Base-by-base conservation (phyloP, 2,888 invertebrate species). In the Zygogramma bicolorata region DNA sequence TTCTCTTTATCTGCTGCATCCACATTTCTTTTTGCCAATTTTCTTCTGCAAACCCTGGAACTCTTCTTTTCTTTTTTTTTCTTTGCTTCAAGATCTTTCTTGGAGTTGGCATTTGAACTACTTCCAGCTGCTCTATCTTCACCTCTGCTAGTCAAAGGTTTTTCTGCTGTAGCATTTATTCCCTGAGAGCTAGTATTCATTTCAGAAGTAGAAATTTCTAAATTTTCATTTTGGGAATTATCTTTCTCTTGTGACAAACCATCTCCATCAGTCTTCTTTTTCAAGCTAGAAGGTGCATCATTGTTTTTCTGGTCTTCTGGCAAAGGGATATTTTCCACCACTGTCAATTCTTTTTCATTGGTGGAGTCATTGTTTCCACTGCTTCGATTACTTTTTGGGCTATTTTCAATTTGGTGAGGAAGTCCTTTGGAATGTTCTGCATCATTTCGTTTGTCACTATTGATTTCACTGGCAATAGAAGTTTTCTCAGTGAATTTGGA, bases 31-130 rank as follows among this genome's bases (percentile, higher is more conserved):
- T 58, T 34, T 20, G n/a, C 40, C 10, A 25, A 34, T 72, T 70
- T 71, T 71, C 57, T 63, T 70, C 70, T 60, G 31, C 46, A 40
- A 42, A 40, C 31, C 57, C 18, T 18, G 7, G 46, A 1, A 2
- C 13, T 40, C 60, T 60, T 53, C 38, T 53, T 31, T 20, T 25
- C 38, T 53, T 59, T 65, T 10, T 68, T 22, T 40, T 66, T 59
- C 13, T 15, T 60, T 65, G 72, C 34, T 38, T 61, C 15, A 27
- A 22, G n/a, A 49, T 46, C 27, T 31, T 59, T 63, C 20, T 34
- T n/a, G 29, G 53, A 1, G 10, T 27, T n/a, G 25, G 25, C 13
- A 22, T 20, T 20, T 20, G 53, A 5, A 13, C 2, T 27, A 27
- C 27, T 25, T 27, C n/a, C 27, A 53, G 10, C 5, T 53, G 1